Evolutionary conservation across 2,888 invertebrate genomes (phyloP), one percentile per base, ranked within the genome.

Genomic region (Hoplodrina ambigua): DNA sequence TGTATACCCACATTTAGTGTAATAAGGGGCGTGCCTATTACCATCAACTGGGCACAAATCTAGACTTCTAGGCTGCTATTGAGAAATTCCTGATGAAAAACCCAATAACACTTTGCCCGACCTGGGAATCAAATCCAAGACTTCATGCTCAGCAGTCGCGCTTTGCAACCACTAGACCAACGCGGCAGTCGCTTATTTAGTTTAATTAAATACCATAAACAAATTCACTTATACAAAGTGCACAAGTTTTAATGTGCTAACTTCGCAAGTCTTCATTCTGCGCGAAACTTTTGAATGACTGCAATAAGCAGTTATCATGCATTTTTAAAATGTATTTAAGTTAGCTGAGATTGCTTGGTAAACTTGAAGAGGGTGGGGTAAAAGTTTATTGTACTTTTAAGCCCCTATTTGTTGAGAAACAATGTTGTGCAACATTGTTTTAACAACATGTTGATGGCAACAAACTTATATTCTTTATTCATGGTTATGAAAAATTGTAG

Each of bases 241-340:
- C n/a, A 67, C 55, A 75, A 82, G 61, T 68, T 70, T 82, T 61
- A 71, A 78, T 71, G 56, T 58, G 33, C 55, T 2, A 49, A 82
- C 30, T 79, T 74, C 11, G 15, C 0, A 50, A 30, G 15, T 50
- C 52, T 58, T 71, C 49, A 58, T 50, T 66, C 50, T 17, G n/a
- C 0, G 37, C 0, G 2, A 64, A 72, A 75, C 30, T 82, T 78
- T 71, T 55, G 57, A 69, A 79, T 74, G 57, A 71, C 63, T 30
- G 41, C 60, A 66, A 69, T 71, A 82, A 74, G 61, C 58, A 69
- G 75, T 53, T 66, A 59, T 49, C 56, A 49, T 79, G 56, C 71
- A 82, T 82, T 75, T 61, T 79, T 79, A 11, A 74, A 71, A 61
- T 66, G 33, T 53, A 50, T 68, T 82, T 46, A 55, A 41, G 52